Percentiles rank a stretch among this genome's conserved stretches.
These are phyloP conservation scores for Hiodon tergisus DNA, from an alignment of 2,113 vertebrate genomes.

Conservation along the genomic window DNA sequence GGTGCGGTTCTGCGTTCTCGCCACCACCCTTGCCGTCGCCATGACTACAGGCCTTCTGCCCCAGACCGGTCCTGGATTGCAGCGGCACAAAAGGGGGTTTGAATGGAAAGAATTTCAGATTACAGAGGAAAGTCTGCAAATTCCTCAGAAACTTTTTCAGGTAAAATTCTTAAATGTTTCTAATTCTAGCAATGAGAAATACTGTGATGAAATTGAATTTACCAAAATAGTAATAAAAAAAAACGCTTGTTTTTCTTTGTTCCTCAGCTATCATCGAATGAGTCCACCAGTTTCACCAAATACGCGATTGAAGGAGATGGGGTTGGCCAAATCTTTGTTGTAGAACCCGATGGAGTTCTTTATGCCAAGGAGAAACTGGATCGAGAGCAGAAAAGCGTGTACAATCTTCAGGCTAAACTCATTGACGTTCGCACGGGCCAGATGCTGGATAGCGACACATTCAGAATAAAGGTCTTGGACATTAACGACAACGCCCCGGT, in stretches of 20 bases:
- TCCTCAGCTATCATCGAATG: conserved; percentile 71
- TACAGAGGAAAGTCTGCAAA: too few relatives aligned
- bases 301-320: conserved; percentile 75
- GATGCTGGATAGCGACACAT: conserved; percentile 65
- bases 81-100: conserved; percentile 67
- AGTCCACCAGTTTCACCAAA: conserved; percentile 42
- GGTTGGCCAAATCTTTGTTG: conserved; percentile 70
- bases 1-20: conserved; percentile 5
- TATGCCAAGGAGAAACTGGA: conserved; percentile 71
- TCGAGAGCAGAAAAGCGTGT: conserved; percentile 72
- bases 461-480: conserved; percentile 77
- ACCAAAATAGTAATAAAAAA: too few relatives aligned
- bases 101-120: too few relatives aligned
- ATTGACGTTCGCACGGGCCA: conserved; percentile 53
- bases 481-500: conserved; percentile 84
- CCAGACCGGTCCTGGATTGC: conserved; percentile 22
- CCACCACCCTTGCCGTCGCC: neutral
- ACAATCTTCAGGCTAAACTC: conserved; percentile 69
- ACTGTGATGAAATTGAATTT: too few relatives aligned
- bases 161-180: too few relatives aligned
- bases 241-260: neutral
- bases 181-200: too few relatives aligned
- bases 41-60: neutral
- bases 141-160: too few relatives aligned
- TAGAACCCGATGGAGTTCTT: conserved; percentile 71